A percentile compares a stretch with the other conserved stretches of the same genome.
Conservation (phyloP, 2,888 invertebrate species). For the Dryadula phaetusa region DNA sequence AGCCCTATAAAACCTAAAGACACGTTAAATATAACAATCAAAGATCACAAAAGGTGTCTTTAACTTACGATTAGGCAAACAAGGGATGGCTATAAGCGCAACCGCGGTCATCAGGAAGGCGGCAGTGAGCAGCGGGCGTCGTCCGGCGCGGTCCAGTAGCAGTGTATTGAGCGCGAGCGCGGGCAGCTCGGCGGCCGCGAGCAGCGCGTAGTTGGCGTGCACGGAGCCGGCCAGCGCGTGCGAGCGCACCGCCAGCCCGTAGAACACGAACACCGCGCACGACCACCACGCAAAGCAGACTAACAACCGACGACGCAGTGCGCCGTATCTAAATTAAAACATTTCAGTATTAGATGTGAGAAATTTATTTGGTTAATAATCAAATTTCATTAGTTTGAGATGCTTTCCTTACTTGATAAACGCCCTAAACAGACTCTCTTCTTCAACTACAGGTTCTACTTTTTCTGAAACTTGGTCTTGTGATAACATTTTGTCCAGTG, state of each 20-base stretch:
- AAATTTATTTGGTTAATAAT: too few relatives aligned
- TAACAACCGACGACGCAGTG: slow-evolving; percentile 67
- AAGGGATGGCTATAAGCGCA: slow-evolving; percentile 65
- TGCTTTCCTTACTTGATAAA: slow-evolving; percentile 66
- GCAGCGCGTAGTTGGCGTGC: slow-evolving; percentile 72
- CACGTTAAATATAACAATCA: neutral
- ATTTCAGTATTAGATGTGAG: too few relatives aligned
- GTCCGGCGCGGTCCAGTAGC: slow-evolving; percentile 71
- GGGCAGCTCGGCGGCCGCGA: slow-evolving; percentile 73
- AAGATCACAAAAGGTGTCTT: neutral
- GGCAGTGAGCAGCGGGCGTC: slow-evolving; percentile 70
- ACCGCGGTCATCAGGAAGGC: slow-evolving; percentile 69
- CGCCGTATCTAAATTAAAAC: slow-evolving; percentile 66
- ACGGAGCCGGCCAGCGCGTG: slow-evolving; percentile 67
- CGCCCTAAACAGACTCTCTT: slow-evolving; percentile 68
- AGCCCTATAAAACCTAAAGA: too few relatives aligned
- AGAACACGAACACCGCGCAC: slow-evolving; percentile 77
- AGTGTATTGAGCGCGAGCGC: slow-evolving; percentile 71
- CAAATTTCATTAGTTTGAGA: too few relatives aligned
- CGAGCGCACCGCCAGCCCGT: slow-evolving; percentile 75
- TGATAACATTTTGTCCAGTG: slow-evolving; percentile 69
- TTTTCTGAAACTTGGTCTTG: slow-evolving; percentile 59
- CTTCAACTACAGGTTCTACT: slow-evolving; percentile 53
- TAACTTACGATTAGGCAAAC: slow-evolving; percentile 59
- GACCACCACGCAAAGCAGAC: slow-evolving; percentile 78